A percentile compares a stretch with the other conserved stretches of the same genome.
Conservation (phyloP, 2,113 vertebrate species). For the Myrmecophaga tridactyla region DNA sequence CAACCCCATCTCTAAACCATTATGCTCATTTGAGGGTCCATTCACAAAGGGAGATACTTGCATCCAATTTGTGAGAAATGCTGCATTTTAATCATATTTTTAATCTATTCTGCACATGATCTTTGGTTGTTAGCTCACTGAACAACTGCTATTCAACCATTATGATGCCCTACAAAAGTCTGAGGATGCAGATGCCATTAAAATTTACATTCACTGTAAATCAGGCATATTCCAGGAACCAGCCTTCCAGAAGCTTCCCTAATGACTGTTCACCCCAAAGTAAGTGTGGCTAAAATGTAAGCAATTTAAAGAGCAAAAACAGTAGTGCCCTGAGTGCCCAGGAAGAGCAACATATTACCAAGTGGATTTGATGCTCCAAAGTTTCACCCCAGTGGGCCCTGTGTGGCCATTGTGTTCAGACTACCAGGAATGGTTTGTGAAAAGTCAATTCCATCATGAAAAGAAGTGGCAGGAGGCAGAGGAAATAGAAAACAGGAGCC, state of each 20-base stretch:
- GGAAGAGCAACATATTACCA: neutral
- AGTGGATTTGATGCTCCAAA: neutral
- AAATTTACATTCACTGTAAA: neutral
- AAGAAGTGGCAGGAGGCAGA: neutral
- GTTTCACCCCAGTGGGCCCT: neutral
- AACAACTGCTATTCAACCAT: neutral
- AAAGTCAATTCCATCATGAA: neutral
- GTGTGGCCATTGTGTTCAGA: neutral
- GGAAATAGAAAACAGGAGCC: too few relatives aligned
- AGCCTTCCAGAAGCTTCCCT: neutral
- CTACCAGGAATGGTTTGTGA: neutral
- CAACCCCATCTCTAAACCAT: neutral
- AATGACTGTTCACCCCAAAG: neutral
- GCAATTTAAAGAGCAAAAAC: neutral
- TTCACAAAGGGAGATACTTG: neutral
- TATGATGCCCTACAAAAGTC: neutral
- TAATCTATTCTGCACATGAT: neutral
- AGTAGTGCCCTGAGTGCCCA: neutral
- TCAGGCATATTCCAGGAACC: neutral
- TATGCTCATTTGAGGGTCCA: neutral
- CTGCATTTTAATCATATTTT: neutral
- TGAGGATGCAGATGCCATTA: neutral
- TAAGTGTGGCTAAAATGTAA: neutral
- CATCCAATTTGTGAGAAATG: neutral
- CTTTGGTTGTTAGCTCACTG: neutral